Conservation (phyloP, 2,113 vertebrate species). For the Hippocampus abdominalis region DNA sequence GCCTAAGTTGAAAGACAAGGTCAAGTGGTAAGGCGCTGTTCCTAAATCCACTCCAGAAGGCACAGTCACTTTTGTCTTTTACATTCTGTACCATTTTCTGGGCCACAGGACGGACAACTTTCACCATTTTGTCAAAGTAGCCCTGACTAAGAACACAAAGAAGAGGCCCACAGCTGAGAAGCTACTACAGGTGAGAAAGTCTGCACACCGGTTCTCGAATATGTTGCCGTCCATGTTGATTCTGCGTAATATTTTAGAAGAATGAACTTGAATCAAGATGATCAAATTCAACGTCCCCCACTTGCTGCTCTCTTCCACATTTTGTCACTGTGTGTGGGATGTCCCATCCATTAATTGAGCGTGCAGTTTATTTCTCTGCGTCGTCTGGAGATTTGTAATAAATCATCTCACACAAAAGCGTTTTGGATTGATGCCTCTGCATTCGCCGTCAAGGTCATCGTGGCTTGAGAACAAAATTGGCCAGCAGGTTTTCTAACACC, state of each 20-base stretch:
- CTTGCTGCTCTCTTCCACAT: not conserved
- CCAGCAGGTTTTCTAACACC: not conserved
- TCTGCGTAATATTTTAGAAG: not conserved
- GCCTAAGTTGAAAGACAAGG: slow-evolving; percentile 96
- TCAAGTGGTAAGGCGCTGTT: slow-evolving; percentile 84
- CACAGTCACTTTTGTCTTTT: not conserved
- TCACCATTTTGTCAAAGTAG: slow-evolving; percentile 97
- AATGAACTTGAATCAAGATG: not conserved
- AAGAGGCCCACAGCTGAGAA: slow-evolving; percentile 96
- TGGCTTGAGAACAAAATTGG: not conserved
- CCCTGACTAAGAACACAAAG: slow-evolving; percentile 96
- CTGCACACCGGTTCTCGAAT: not conserved
- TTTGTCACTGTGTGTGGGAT: not conserved
- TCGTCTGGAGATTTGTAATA: not conserved
- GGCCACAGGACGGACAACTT: slow-evolving; percentile 89
- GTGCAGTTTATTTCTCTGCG: not conserved
- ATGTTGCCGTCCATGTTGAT: not conserved
- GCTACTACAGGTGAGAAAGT: slow-evolving; percentile 82
- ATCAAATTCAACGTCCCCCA: not conserved
- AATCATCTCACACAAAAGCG: not conserved
- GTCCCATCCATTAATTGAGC: not conserved
- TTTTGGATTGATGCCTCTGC: not conserved
- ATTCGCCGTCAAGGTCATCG: not conserved
- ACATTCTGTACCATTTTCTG: not conserved
- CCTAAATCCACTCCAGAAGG: not conserved